A percentile compares a stretch with the other conserved stretches of the same genome.
These are phyloP conservation scores for Pseudolaguvia tuberculata DNA, from an alignment of 2,113 vertebrate genomes.

Conservation along the genomic window DNA sequence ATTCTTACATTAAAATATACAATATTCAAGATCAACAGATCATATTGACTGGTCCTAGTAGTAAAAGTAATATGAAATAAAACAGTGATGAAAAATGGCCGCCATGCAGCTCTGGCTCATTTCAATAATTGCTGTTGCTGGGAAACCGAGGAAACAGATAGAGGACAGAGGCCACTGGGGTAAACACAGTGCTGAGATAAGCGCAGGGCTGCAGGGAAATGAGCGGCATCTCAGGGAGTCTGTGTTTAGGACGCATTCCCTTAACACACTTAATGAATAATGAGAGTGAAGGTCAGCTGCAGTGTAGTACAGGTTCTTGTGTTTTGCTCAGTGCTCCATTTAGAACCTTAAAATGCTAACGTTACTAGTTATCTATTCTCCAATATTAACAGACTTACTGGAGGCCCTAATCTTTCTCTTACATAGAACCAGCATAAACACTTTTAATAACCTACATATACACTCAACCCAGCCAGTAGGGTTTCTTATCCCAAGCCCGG, in stretches of 20 bases:
- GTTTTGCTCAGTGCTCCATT: background rate
- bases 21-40: too few relatives aligned
- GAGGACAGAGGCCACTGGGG: constrained; percentile 30
- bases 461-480: too few relatives aligned
- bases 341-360: background rate
- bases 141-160: constrained; percentile 30
- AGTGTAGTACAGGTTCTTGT: background rate
- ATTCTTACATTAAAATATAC: too few relatives aligned
- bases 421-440: too few relatives aligned
- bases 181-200: constrained; percentile 52
- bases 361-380: background rate
- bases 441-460: too few relatives aligned
- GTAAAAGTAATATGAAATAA: background rate
- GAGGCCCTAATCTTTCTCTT: background rate
- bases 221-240: background rate
- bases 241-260: constrained; percentile 4
- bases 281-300: constrained; percentile 22
- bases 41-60: background rate
- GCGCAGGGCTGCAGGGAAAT: constrained; percentile 41
- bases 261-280: constrained; percentile 29
- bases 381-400: background rate
- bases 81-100: background rate
- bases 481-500: too few relatives aligned
- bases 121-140: constrained; percentile 44
- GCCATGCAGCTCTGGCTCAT: background rate